Evolutionary conservation across 1,140 invertebrate species (phyloP).

Genomic region (Drosophila tani): DNA sequence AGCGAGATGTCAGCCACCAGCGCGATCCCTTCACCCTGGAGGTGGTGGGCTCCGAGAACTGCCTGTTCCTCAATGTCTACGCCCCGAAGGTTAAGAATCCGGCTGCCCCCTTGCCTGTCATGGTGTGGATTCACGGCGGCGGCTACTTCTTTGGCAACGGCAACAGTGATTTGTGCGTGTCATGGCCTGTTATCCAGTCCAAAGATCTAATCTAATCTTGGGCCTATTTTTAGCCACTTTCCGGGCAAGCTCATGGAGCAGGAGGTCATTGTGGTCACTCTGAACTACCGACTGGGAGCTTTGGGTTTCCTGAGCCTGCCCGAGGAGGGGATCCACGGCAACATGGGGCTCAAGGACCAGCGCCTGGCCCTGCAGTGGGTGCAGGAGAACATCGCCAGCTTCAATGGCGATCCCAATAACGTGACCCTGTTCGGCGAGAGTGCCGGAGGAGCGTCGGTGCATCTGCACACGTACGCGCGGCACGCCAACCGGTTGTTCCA

Average conservation of each 20-base stretch:
- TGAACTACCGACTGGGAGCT: constrained; percentile 88
- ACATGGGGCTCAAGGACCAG: constrained; percentile 87
- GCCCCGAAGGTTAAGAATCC: constrained; percentile 63
- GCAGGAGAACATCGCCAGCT: constrained; percentile 87
- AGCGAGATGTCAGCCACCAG: constrained; percentile 65
- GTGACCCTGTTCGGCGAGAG: constrained; percentile 86
- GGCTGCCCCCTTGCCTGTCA: constrained; percentile 81
- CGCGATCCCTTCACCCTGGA: constrained; percentile 57
- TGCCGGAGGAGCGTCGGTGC: constrained; percentile 85
- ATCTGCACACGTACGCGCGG: constrained; percentile 68
- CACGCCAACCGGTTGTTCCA: constrained; percentile 84
- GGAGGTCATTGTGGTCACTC: constrained; percentile 88
- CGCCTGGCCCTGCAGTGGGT: constrained; percentile 86
- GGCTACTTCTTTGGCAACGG: constrained; percentile 86
- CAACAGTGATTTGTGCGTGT: constrained; percentile 77
- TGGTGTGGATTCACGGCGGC: constrained; percentile 86
- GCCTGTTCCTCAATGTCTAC: constrained; percentile 85
- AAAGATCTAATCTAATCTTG: not conserved
- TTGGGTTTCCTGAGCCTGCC: constrained; percentile 86
- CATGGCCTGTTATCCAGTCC: too few species aligned
- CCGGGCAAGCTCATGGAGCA: constrained; percentile 88
- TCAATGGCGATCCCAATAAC: constrained; percentile 87
- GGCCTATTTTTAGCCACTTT: constrained; percentile 65
- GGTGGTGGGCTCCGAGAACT: constrained; percentile 63
- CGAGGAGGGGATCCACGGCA: constrained; percentile 86